Percentiles rank a stretch among this genome's conserved stretches.
Evolutionary conservation across 2,888 invertebrate species (phyloP).

Genomic region (Cryptus armator): DNA sequence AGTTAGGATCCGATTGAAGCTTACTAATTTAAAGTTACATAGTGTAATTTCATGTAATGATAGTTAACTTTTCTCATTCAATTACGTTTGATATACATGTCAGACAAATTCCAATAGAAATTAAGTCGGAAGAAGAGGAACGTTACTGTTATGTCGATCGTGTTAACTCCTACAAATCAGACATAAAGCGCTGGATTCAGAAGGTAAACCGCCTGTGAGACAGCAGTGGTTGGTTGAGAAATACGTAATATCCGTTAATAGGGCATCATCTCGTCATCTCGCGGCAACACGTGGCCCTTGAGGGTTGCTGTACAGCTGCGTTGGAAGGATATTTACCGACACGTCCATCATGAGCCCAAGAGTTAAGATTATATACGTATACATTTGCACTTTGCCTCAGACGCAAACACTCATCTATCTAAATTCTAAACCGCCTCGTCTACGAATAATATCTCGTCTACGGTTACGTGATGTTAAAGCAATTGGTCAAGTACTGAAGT

Average conservation of each 20-base stretch:
- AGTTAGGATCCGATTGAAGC: not conserved
- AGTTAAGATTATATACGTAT: not conserved
- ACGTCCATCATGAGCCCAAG: slow-evolving; percentile 12
- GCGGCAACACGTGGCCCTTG: slow-evolving; percentile 18
- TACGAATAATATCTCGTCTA: not conserved
- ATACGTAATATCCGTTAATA: slow-evolving; percentile 11
- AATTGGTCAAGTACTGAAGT: slow-evolving; percentile 34
- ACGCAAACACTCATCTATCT: not conserved
- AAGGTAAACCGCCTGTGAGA: not conserved
- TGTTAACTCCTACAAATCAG: not conserved
- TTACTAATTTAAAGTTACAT: not conserved
- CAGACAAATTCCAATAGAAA: not conserved
- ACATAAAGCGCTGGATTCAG: not conserved
- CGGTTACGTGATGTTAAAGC: slow-evolving; percentile 7
- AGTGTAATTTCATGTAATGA: not conserved
- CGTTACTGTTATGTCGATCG: not conserved
- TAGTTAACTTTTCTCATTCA: not conserved
- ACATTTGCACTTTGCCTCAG: not conserved
- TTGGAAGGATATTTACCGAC: not conserved
- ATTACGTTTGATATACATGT: not conserved
- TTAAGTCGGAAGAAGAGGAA: not conserved
- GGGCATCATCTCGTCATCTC: not conserved
- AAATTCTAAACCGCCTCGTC: not conserved
- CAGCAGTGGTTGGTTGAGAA: not conserved
- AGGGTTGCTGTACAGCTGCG: slow-evolving; percentile 19